Evolutionary conservation across 2,888 invertebrate genomes (phyloP).

Genomic region (Endotricha flammealis): DNA sequence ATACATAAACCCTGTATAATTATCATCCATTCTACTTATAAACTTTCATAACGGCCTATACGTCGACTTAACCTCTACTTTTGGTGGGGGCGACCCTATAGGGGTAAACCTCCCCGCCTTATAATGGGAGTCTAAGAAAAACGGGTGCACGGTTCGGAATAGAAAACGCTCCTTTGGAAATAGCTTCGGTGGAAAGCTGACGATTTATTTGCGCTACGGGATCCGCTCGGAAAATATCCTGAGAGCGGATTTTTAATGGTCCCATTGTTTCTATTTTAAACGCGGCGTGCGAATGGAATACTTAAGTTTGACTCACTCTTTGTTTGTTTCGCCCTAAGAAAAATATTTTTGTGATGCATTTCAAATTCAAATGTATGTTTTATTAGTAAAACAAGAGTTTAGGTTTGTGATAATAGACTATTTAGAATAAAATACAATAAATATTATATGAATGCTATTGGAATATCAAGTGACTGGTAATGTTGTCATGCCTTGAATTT

Average conservation of each 20-base stretch:
- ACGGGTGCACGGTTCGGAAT: conserved; percentile 75
- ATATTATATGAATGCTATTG: background rate
- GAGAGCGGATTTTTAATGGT: conserved; percentile 76
- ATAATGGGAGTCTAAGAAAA: conserved; percentile 76
- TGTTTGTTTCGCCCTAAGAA: conserved; percentile 29
- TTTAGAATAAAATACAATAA: conserved; percentile 1
- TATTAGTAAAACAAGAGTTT: conserved; percentile 4
- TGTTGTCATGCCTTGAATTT: too few species aligned
- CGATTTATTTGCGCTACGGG: conserved; percentile 76
- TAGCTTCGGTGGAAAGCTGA: conserved; percentile 76
- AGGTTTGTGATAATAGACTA: conserved; percentile 1
- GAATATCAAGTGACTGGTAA: conserved; percentile 5
- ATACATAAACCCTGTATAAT: conserved; percentile 71
- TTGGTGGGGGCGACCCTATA: conserved; percentile 41
- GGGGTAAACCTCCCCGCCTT: conserved; percentile 53
- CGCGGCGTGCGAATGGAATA: conserved; percentile 73
- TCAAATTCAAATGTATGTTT: conserved; percentile 7
- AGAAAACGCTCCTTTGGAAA: conserved; percentile 77
- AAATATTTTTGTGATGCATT: conserved; percentile 7
- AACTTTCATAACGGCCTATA: conserved; percentile 78
- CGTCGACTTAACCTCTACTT: conserved; percentile 76
- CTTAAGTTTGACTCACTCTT: conserved; percentile 49
- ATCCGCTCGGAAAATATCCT: conserved; percentile 72
- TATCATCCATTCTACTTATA: conserved; percentile 78
- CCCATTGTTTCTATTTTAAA: conserved; percentile 77